Base-by-base conservation (phyloP, 2,797 vertebrate species). In the Chelmon rostratus region DNA sequence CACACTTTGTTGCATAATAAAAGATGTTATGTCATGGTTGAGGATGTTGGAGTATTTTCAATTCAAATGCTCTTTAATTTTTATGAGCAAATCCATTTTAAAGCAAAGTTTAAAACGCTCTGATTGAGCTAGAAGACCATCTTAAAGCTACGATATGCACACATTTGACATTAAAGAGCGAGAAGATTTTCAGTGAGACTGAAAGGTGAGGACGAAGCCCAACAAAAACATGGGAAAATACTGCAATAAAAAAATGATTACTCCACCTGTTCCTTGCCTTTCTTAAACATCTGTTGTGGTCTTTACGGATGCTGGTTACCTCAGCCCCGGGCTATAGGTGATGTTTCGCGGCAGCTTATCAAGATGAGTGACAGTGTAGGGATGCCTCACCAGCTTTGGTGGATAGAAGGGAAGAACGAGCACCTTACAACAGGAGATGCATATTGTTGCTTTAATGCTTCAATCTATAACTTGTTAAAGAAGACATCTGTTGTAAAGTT, bases 361-460 rank as follows among this genome's bases (percentile, higher is more conserved):
- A 79, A 57, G 33, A 42, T 81, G 74, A 83, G 73, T 75, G 69
- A 85, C 79, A 82, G 73, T 59, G 70, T 12, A 52, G 21, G 25
- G 61, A 59, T 53, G 38, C 7, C 46, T 77, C 47, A 64, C 19
- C 38, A 54, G 35, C 49, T 68, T 78, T 56, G 73, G 25, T 11
- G 66, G 18, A 64, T 8, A 52, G n/a, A 25, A 70, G 35, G 25
- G 1, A 21, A 25, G 46, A 69, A 56, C 19, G 0, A 28, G 52
- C 12, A 42, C 18, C 8, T 23, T 12, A 16, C 18, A 72, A 71
- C 23, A 31, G 33, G 61, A 57, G 66, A 57, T 42, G 4, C 19
- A 76, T 19, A 53, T 12, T 62, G 47, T 28, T 28, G 18, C 59
- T 63, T 76, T 56, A 58, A 59, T 73, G 64, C 63, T 46, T 78